Base-by-base conservation (phyloP, 2,888 invertebrate species). In the Gerris lacustris region DNA sequence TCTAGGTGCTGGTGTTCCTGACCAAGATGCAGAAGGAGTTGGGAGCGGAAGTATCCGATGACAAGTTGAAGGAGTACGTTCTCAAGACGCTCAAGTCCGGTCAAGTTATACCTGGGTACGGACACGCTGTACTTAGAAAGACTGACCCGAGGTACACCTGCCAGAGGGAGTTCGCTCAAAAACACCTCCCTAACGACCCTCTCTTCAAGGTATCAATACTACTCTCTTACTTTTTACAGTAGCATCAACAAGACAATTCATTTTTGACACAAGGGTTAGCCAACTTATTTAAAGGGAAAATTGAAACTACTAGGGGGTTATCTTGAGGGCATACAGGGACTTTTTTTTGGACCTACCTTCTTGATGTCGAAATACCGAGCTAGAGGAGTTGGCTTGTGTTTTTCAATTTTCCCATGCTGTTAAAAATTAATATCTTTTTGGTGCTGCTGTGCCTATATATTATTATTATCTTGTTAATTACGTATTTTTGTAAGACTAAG, bases 31-130 rank as follows among this genome's bases (percentile, higher is more conserved):
- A 91, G 76, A 84, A 89, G 77, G 89, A 93, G 79, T 86, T 98
- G 68, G 94, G 94, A 69, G 89, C 91, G 77, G 88, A 87, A 79
- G 89, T 91, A 74, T 88, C 91, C 17, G 95, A 97, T 80, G 92
- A 96, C 0, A 87, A 94, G 77, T 85, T 99, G 70, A 94, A 94
- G 81, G 95, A 97, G 69, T 98, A 96, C 84, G 93, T 99, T 79
- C 94, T 95, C 94, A 96, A 94, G 82, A 97, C 96, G 2, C 85
- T 96, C 71, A 95, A 96, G 83, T 89, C 91, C 73, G 96, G 96
- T 74, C 94, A 94, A 82, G 96, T 96, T n/a, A 92, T 97, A 66
- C 96, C 96, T 69, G 96, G 96, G 67, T 96, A 95, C 79, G 96
- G 96, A 47, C 96, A 96, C 80, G 96, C 96, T 76, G 96, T 97